Base-by-base conservation (phyloP, 2,113 vertebrate genomes). In the Xenopus borealis region DNA sequence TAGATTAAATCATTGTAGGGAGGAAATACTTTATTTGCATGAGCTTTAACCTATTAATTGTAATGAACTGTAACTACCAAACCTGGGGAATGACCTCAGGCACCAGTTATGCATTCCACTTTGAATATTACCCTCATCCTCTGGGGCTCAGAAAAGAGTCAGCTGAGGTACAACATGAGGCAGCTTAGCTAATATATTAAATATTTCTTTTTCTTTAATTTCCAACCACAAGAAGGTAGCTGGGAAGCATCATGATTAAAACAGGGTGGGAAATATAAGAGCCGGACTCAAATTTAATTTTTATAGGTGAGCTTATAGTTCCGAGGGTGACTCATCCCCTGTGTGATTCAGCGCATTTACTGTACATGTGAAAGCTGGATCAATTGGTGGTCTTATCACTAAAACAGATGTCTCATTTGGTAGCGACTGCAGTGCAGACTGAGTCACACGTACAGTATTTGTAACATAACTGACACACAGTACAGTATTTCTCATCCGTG, bases 321-420 rank as follows among this genome's bases (percentile, higher is more conserved):
- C 33, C 7, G 16, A 46, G 17, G 20, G 65, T 75, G 72, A 75
- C 44, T 67, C 72, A 68, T 20, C n/a, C n/a, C 44, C 55, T 58
- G 55, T 12, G 57, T 75, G 72, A 75, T 40, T 75, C 72, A 75
- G 57, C 17, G 55, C 53, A 19, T 66, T 52, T 55, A 46, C 62
- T 58, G 62, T 47, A 46, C 52, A 47, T 67, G 14, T 46, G 57
- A 61, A 67, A 67, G 16, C 11, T 50, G 65, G 47, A 47, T 18
- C n/a, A 50, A 46, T 11, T 46, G 50, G 62, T 30, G 72, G 64
- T 47, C 65, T 74, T 67, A 74, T 33, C 55, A 47, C 19, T 58
- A 61, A 50, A 67, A 45, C 72, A 74, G 72, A 74, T 66, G 63
- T 67, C n/a, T 57, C 30, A n/a, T 47, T 23, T 71, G 44, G 57